Base-by-base conservation (phyloP, 35 echinoderm and acorn worm species). In the Eucidaris tribuloides region DNA sequence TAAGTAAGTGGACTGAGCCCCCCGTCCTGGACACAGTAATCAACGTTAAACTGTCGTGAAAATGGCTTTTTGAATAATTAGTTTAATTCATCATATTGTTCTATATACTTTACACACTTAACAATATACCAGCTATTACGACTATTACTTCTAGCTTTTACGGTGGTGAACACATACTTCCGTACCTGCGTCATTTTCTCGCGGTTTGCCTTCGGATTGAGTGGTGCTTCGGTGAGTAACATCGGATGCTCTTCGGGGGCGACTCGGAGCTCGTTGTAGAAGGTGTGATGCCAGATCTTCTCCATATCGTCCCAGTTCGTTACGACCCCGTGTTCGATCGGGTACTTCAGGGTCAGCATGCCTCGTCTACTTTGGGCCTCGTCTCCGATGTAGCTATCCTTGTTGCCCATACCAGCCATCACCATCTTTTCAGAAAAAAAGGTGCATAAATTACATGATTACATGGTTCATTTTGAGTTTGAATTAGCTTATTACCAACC, bases 281-380 rank as follows among this genome's bases (percentile, higher is more conserved):
- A 88, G 23, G 89, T 92, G 76, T 92, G 89, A 80, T 92, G 89
- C 89, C 83, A 92, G 72, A 92, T 86, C 62, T 92, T 92, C 74
- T 92, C 89, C 89, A 92, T 92, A 43, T 92, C 83, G 50, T 92
- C 89, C 89, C 89, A 92, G 76, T 92, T 92, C 25, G 89, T 92
- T 57, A 92, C 89, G 64, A 92, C 86, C 11, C 89, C 89, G 61
- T 92, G 89, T 46, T 92, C 83, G 58, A 88, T 88, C 19, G 86
- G 86, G 58, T 88, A 88, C 29, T 88, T 88, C 17, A 88, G 78
- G 62, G 24, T 65, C 1, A 78, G 35, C 2, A 80, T 52, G 9
- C 46, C 42, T 32, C 63, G 71, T 20, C 54, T 85, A 14, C 80
- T 30, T 36, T 76, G 71, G 11, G 71, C 71, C 40, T 76, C 71